These are phyloP conservation scores for Anaspis maculata DNA, from an alignment of 2,888 invertebrate species.

Conservation along the genomic window DNA sequence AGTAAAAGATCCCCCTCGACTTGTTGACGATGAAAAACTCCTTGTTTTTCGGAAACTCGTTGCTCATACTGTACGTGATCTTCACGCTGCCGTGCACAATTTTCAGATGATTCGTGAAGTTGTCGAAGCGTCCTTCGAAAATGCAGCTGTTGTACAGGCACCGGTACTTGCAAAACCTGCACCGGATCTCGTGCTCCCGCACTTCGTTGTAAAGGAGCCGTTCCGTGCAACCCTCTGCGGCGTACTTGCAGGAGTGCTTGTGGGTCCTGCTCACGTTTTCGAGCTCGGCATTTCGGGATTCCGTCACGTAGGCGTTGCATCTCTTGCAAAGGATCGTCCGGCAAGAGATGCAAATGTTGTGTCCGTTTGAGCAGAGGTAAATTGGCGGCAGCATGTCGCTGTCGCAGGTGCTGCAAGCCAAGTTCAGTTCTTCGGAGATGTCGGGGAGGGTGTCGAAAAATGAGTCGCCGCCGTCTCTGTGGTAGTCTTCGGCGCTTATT, in stretches of 20 bases:
- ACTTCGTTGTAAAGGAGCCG: conserved; percentile 22
- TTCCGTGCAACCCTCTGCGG: conserved; percentile 24
- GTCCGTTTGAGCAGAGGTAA: conserved; percentile 23
- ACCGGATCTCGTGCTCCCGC: conserved; percentile 22
- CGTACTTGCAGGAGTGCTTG: conserved; percentile 23
- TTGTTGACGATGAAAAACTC: conserved; percentile 25
- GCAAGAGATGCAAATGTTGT: conserved; percentile 26
- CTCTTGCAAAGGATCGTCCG: conserved; percentile 18
- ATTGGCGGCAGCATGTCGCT: conserved; percentile 25
- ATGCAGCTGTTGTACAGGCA: conserved; percentile 24
- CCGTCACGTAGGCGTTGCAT: conserved; percentile 21
- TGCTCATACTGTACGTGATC: conserved; percentile 17
- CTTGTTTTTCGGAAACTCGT: conserved; percentile 25
- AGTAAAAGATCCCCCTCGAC: conserved; percentile 27
- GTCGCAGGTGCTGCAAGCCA: conserved; percentile 22
- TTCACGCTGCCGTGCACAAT: conserved; percentile 27
- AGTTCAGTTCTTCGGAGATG: conserved; percentile 11
- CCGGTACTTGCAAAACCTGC: conserved; percentile 26
- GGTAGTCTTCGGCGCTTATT: not conserved
- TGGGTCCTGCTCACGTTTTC: conserved; percentile 24
- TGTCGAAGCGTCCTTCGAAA: conserved; percentile 19
- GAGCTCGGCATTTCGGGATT: conserved; percentile 20
- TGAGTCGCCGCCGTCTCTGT: not conserved
- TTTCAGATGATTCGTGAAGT: conserved; percentile 24
- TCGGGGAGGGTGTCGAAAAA: not conserved